Base-by-base conservation (phyloP, 2,888 invertebrate species). In the Drosophila mimica region DNA sequence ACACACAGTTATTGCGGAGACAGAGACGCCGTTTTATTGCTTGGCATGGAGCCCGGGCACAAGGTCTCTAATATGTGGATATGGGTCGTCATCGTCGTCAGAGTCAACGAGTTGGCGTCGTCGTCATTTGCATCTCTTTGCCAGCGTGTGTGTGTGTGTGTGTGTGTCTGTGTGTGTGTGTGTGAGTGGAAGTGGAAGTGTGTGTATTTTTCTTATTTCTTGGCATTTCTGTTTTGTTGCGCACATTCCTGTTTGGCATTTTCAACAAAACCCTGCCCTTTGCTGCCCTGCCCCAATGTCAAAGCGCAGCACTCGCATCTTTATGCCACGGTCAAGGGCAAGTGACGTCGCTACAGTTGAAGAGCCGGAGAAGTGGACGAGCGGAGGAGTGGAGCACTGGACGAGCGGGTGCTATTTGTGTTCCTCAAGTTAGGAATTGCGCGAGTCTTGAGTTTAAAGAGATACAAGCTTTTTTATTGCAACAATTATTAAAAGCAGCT, bases 261-360 rank as follows among this genome's bases (percentile, higher is more conserved):
- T 78, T 71, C 57, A 11, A 33, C 0, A 51, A 28, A 31, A 67
- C 36, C 33, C 40, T 13, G 40, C 51, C 60, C 59, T 30, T 43
- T 34, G 33, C 53, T 36, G 65, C 36, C 52, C 63, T 66, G 65
- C 64, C 77, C 38, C 69, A 81, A 81, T 77, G 81, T 64, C 77
- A 81, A 69, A 73, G 70, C 79, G 65, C 70, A 70, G 56, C 75
- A 57, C 33, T 79, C 66, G 79, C 79, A 80, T 76, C 79, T 80
- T 78, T 68, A 57, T 68, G 72, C 77, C 81, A 81, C 68, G 81
- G 83, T 81, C 81, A 81, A 81, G 81, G 81, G 74, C 81, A 81
- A 70, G 61, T 66, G 57, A 62, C 60, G 64, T 62, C 30, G 68
- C 46, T 28, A 2, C 30, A 30, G 36, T 15, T 25, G 40, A 9